phyloP scores from a whole-genome alignment of 2,888 invertebrate species.

The Drosophila yooni region DNA sequence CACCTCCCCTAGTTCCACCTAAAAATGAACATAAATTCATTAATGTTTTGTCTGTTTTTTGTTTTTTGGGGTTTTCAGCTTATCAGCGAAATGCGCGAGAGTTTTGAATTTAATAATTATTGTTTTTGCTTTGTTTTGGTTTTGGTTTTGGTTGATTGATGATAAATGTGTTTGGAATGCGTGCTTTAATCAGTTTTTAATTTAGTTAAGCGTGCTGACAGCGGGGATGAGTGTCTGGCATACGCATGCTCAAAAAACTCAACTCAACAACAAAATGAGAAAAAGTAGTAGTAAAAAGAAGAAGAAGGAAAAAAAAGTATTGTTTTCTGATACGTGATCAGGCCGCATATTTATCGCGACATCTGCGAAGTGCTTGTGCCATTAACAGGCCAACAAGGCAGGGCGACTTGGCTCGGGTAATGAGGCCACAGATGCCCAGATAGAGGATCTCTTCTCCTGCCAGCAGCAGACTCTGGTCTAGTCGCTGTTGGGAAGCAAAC shows the following conservation, averaged over 20 bases:
- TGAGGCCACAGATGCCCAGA: constrained; percentile 74
- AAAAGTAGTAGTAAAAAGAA: constrained; percentile 5
- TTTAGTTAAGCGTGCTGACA: constrained; percentile 5
- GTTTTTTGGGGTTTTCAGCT: constrained; percentile 16
- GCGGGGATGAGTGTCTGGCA: background rate
- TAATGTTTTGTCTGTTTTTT: constrained; percentile 42
- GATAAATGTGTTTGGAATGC: constrained; percentile 64
- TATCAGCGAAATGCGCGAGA: constrained; percentile 47
- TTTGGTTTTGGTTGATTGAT: constrained; percentile 16
- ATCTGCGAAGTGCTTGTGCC: constrained; percentile 58
- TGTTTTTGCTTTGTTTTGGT: constrained; percentile 2
- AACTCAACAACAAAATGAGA: background rate
- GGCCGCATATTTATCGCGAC: constrained; percentile 78
- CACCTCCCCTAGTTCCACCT: too few species aligned
- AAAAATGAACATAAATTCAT: constrained; percentile 69
- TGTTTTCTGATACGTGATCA: constrained; percentile 71
- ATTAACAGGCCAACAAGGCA: constrained; percentile 48
- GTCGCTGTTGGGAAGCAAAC: constrained; percentile 15
- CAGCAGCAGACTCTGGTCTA: background rate
- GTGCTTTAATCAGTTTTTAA: constrained; percentile 41
- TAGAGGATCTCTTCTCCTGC: constrained; percentile 58
- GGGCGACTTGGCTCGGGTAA: constrained; percentile 53
- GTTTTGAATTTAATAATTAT: constrained; percentile 48
- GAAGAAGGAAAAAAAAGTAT: constrained; percentile 30
- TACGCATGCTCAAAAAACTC: constrained; percentile 51